Percentiles rank a stretch among this genome's conserved stretches.
Evolutionary conservation across 1,140 invertebrate species (phyloP).

Genomic region (Temnothorax longispinosus): DNA sequence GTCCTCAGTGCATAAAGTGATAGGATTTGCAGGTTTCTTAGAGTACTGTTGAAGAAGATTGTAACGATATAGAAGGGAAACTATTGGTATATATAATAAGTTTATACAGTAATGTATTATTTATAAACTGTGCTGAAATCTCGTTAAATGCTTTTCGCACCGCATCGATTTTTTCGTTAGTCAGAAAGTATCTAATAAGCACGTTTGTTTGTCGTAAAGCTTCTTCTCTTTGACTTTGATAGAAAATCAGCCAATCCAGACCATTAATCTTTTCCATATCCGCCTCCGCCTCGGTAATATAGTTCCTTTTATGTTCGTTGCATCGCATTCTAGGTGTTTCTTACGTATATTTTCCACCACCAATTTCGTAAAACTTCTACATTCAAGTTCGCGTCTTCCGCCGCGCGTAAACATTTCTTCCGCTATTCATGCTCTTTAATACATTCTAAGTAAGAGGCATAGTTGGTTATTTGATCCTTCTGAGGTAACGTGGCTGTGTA

Average conservation of each 20-base stretch:
- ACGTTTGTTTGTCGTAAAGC: no score
- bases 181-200: no score
- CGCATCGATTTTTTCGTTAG: no score
- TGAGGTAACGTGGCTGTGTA: no score
- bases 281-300: slow-evolving; percentile 87
- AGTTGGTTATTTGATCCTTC: slow-evolving; percentile 90
- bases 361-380: slow-evolving; percentile 92
- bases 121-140: slow-evolving; percentile 37
- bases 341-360: slow-evolving; percentile 88
- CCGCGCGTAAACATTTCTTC: slow-evolving; percentile 88
- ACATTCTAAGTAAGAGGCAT: slow-evolving; percentile 92
- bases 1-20: slow-evolving; percentile 65
- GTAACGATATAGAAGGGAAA: slow-evolving; percentile 22
- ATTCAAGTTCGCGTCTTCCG: slow-evolving; percentile 92
- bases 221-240: no score
- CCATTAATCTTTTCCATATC: no score
- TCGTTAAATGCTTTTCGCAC: no score
- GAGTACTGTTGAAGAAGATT: slow-evolving; percentile 65
- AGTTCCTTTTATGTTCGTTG: slow-evolving; percentile 79
- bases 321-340: slow-evolving; percentile 70
- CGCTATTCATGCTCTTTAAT: slow-evolving; percentile 89
- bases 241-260: no score
- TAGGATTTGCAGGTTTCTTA: slow-evolving; percentile 68
- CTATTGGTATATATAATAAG: slow-evolving; percentile 65
- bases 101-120: neutral